Base-by-base conservation (phyloP, 2,113 vertebrate species). In the Oryzias celebensis region DNA sequence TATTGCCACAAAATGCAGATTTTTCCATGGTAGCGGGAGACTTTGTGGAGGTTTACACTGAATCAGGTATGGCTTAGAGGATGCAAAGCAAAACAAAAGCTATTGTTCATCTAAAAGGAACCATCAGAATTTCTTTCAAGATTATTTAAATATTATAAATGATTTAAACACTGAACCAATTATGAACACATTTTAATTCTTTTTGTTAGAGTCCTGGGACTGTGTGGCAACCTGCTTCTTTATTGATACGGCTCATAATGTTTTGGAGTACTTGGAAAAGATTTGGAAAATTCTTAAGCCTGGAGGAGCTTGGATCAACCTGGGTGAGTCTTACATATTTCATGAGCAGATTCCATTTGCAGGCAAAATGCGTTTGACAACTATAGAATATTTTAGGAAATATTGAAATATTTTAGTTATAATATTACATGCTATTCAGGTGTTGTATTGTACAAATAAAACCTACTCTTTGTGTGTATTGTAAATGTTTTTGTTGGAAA, bases 231-330 rank as follows among this genome's bases (percentile, higher is more conserved):
- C 97, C 72, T 99, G 97, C 84, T 99, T 99, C 90, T 99, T 99
- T 80, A 98, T 99, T 64, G 96, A 99, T 77, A 99, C 97, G 6
- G 97, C 97, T 73, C 97, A 99, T 89, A 99, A 99, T 63, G 94
- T 99, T 75, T 92, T 99, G 54, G 97, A 98, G 85, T 99, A 99
- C 65, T 93, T 99, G 84, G 97, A 99, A 69, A 97, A 95, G 22
- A 99, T 99, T 87, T 99, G 97, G 97, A 98, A 97, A 86, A 98
- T 99, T 89, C 93, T 99, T 18, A 99, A 98, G 72, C 96, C 96
- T 58, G 97, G 96, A 73, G 97, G 97, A 71, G 94, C 97, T 77
- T 99, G 97, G 97, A 96, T 99, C 88, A 99, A 99, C 89, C 86
- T 99, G 85, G 97, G 97, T 95, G 89, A 95, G 93, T 87, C 14